Conservation (phyloP, 2,888 invertebrate genomes). For the Platycnemis pennipes region DNA sequence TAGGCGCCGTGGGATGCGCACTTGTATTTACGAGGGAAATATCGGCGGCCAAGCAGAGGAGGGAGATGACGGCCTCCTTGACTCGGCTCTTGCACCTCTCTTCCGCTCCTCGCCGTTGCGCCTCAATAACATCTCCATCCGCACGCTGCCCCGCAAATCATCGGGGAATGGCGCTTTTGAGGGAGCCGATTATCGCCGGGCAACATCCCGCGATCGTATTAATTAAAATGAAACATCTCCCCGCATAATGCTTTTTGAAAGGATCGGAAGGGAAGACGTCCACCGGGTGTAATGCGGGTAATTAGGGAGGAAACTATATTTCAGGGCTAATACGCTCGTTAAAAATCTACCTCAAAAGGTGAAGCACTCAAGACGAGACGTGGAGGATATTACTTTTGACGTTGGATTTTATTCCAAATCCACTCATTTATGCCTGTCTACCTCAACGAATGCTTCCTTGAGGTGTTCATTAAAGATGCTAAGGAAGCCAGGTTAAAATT, state of each 20-base stretch:
- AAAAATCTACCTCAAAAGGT: background rate
- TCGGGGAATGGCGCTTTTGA: background rate
- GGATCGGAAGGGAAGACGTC: background rate
- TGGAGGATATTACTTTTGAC: no score
- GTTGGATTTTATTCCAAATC: no score
- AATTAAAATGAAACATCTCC: background rate
- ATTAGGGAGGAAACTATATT: background rate
- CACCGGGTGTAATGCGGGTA: background rate
- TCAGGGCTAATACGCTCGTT: background rate
- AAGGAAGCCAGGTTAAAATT: no score
- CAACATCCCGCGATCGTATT: background rate
- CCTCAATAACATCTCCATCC: constrained; percentile 29
- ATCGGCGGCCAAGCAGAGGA: background rate
- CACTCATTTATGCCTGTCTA: no score
- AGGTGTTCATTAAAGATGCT: no score
- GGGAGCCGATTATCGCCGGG: background rate
- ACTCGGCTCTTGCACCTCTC: background rate
- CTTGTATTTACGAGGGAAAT: background rate
- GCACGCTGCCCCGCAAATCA: constrained; percentile 1
- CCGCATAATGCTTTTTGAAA: background rate
- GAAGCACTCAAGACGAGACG: background rate
- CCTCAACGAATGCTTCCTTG: no score
- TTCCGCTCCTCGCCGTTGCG: background rate
- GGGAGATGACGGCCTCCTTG: background rate
- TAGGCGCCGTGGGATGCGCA: background rate